Evolutionary conservation across 2,113 vertebrate species (phyloP), one percentile per base, ranked within the genome.

Genomic region (Fukomys damarensis): DNA sequence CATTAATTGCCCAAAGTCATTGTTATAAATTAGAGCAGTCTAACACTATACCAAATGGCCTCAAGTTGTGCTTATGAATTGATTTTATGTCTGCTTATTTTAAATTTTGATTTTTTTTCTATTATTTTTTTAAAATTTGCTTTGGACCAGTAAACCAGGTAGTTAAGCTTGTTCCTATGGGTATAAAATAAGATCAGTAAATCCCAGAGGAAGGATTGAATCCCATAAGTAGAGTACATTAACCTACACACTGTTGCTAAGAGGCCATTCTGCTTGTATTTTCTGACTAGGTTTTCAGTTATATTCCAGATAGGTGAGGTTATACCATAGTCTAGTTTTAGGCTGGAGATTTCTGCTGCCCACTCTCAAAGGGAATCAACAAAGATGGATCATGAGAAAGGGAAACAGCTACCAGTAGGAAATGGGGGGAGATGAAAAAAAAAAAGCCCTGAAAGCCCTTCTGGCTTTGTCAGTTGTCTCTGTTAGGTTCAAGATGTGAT

Each of bases 71-170:
- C 52, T 74, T 46, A 9, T 68, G 74, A 61, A 30, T 80, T 81
- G 85, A 35, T 43, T 61, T 66, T 43, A 63, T 26, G 5, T 86
- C 82, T 86, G 10, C 46, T 58, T 83, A 49, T 93, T 84, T 80
- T 76, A 74, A 61, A 30, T 30, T 81, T 82, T 30, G 32, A 16
- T 77, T 22, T 85, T 49, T 91, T 24, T 76, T 35, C 59, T 80
- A 61, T n/a, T n/a, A 80, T n/a, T 94, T 84, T 74, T 38, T 56
- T 94, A 85, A 49, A 70, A 16, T 74, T 92, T 74, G 38, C 46
- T 91, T 43, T 83, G 41, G 7, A 85, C 58, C 65, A 22, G 10
- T 46, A 86, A 89, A 17, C 30, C 20, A 74, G 68, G 74, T 19
- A 65, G 88, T 68, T 41, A 49, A 59, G 7, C 26, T 84, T 86